These are phyloP conservation scores for Calephelis nemesis DNA, from an alignment of 1,140 invertebrate genomes.

Conservation along the genomic window DNA sequence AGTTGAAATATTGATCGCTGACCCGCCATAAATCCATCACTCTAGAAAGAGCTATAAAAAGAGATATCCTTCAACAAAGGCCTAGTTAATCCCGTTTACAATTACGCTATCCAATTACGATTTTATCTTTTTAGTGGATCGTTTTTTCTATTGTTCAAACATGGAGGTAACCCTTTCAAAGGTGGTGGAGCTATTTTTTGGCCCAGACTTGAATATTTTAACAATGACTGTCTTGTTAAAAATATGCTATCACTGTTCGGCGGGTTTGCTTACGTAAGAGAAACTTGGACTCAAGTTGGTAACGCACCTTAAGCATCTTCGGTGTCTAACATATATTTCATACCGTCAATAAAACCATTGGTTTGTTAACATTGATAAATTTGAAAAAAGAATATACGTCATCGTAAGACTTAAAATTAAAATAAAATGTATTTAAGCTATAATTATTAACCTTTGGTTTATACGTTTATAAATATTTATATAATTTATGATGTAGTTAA, in stretches of 20 bases:
- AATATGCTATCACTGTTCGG: not conserved
- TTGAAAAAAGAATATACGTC: no score
- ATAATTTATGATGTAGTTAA: no score
- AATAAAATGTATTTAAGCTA: no score
- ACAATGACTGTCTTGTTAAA: slow-evolving; percentile 1
- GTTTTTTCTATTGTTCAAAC: slow-evolving; percentile 47
- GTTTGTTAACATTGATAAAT: no score
- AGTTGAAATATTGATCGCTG: not conserved
- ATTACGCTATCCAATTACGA: slow-evolving; percentile 65
- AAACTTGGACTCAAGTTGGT: no score
- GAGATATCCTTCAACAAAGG: slow-evolving; percentile 30
- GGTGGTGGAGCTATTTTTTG: slow-evolving; percentile 9
- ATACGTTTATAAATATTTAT: no score
- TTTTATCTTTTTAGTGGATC: slow-evolving; percentile 44
- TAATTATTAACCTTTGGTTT: no score
- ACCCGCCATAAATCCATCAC: slow-evolving; percentile 49
- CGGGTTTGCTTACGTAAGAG: no score
- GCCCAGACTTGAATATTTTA: not conserved
- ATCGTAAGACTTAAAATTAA: no score
- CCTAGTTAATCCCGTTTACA: slow-evolving; percentile 48
- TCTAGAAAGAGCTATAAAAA: slow-evolving; percentile 43
- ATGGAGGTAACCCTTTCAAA: slow-evolving; percentile 34
- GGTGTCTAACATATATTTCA: no score
- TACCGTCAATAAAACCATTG: no score
- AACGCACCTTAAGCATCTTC: no score